Evolutionary conservation across 2,113 vertebrate genomes (phyloP).

Genomic region (Pyxicephalus adspersus): DNA sequence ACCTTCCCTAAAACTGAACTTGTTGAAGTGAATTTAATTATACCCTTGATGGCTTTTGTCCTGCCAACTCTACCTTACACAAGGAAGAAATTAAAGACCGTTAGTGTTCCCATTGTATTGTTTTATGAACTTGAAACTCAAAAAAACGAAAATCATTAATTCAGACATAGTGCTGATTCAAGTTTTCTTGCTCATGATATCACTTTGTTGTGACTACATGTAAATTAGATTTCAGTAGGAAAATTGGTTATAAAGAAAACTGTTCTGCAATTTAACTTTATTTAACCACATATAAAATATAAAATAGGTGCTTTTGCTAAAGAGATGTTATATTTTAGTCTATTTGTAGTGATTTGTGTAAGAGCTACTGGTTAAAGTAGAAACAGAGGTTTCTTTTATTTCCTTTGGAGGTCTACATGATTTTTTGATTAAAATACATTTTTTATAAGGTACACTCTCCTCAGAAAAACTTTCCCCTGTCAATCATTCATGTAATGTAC

Average conservation of each 20-base stretch:
- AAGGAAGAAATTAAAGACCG: conserved; percentile 6
- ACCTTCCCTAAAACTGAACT: not conserved
- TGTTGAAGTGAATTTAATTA: not conserved
- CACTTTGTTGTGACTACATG: conserved; percentile 18
- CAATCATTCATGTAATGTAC: too few relatives aligned
- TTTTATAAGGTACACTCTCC: too few relatives aligned
- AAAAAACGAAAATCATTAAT: not conserved
- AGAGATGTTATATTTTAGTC: not conserved
- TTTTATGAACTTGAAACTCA: not conserved
- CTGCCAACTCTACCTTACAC: not conserved
- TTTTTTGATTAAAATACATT: too few relatives aligned
- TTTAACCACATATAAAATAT: not conserved
- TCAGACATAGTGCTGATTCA: not conserved
- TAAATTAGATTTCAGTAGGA: conserved; percentile 3
- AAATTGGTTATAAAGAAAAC: not conserved
- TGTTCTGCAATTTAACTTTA: not conserved
- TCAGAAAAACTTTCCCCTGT: too few relatives aligned
- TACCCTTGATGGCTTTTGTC: not conserved
- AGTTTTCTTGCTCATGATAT: conserved; percentile 13
- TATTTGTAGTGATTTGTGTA: not conserved
- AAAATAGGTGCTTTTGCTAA: not conserved
- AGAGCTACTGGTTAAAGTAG: not conserved
- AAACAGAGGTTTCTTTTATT: too few relatives aligned
- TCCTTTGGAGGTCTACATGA: too few relatives aligned
- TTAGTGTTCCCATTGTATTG: not conserved